Base-by-base conservation (phyloP, 2,888 invertebrate genomes). In the Sphaerophoria rueppellii region DNA sequence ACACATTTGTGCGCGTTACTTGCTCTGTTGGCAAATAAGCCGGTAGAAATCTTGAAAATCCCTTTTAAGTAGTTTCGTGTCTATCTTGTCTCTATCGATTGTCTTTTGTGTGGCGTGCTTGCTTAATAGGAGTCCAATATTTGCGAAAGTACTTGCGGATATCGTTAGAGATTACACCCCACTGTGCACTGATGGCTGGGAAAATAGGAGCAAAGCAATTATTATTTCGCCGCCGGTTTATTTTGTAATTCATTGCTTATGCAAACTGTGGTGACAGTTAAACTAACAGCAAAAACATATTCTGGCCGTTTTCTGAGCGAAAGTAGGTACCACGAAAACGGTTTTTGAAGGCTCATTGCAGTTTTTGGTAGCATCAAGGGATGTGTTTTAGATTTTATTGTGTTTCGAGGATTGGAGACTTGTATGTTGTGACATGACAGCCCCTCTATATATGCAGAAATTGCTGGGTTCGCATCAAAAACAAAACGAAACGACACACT, bases 181-280 rank as follows among this genome's bases (percentile, higher is more conserved):
- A 24, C 24, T 24, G 24, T 24, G 24, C 24, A 24, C 24, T 24
- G 24, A 2, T 24, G 24, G 24, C 24, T 24, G 24, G 24, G 24
- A 24, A 61, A 75, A 82, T 79, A 67, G 24, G 24, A 67, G 67
- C 50, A 72, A 75, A 75, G 67, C 75, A 79, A 83, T 83, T 83
- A 83, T 80, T 80, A 80, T 80, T 83, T 80, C 43, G 50, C 16
- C 16, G 52, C 16, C 16, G 52, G 71, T 74, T 79, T 79, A 65
- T 65, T 82, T 55, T 16, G 77, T 73, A 82, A 73, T 71, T 78
- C 63, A 57, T 77, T 57, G 69, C 37, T 63, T 40, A 32, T 46
- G n/a, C 40, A 67, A 61, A 14, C 48, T 37, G n/a, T 37, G n/a
- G 35, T 54, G 54, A 73, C 61, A 52, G 16, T 35, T 55, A 57